Percentiles rank a stretch among this genome's conserved stretches.
Evolutionary conservation across 30 jellyfish, hydroid and myxozoan species (phyloP).

Genomic region (Pseudorhiza aurosa): DNA sequence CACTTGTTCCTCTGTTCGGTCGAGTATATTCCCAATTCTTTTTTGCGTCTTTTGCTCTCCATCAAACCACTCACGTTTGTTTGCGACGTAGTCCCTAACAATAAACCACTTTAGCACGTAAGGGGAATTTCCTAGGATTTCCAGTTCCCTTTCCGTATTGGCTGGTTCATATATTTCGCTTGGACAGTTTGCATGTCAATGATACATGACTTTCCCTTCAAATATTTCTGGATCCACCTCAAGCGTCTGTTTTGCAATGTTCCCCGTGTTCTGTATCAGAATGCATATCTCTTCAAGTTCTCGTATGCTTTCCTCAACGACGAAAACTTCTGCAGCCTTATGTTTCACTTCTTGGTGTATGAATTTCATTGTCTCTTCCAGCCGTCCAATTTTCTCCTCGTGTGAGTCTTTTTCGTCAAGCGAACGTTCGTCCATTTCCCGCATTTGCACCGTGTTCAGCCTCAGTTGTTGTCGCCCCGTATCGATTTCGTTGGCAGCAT

Average conservation of each 20-base stretch:
- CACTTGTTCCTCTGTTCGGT: too few species aligned
- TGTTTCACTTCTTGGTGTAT: slow-evolving; percentile 67
- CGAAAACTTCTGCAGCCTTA: slow-evolving; percentile 63
- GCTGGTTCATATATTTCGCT: too few species aligned
- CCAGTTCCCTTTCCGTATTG: too few species aligned
- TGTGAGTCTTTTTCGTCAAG: slow-evolving; percentile 17
- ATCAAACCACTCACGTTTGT: too few species aligned
- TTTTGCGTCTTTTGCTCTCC: too few species aligned
- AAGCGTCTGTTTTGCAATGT: slow-evolving; percentile 48
- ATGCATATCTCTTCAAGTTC: slow-evolving; percentile 56
- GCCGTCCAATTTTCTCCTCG: slow-evolving; percentile 39
- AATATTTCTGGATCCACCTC: slow-evolving; percentile 72
- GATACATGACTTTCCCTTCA: slow-evolving; percentile 67
- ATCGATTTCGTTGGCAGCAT: slow-evolving; percentile 67
- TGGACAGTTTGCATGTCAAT: too few species aligned
- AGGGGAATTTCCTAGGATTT: too few species aligned
- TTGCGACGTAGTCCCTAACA: too few species aligned
- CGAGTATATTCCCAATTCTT: too few species aligned
- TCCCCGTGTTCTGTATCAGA: slow-evolving; percentile 27
- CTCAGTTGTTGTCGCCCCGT: slow-evolving; percentile 51
- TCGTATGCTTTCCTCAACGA: slow-evolving; percentile 54
- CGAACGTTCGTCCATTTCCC: slow-evolving; percentile 36
- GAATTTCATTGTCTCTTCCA: slow-evolving; percentile 68
- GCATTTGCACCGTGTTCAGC: slow-evolving; percentile 50
- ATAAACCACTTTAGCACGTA: too few species aligned